Percentiles rank a stretch among this genome's conserved stretches.
Conservation (phyloP, 2,113 vertebrate species). For the Pluvianellus socialis region DNA sequence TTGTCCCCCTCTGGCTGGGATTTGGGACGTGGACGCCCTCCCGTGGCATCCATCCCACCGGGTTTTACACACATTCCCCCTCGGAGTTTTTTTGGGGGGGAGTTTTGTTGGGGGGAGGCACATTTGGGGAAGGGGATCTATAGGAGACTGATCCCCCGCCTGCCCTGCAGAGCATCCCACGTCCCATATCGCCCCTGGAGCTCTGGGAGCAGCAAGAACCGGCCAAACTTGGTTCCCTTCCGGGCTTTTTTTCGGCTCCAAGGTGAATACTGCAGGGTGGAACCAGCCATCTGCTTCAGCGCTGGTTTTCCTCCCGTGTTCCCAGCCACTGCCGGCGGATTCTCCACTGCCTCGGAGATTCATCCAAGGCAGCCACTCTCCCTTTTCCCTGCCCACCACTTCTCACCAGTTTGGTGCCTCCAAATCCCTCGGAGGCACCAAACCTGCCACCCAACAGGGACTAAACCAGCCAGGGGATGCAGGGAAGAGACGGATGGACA, state of each 20-base stretch:
- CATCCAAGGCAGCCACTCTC: neutral
- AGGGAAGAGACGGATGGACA: fast-evolving
- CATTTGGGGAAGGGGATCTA: neutral
- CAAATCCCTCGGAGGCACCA: neutral
- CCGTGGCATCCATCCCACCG: neutral
- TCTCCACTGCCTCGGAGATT: neutral
- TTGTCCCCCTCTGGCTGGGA: neutral
- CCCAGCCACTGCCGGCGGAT: neutral
- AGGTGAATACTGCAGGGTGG: neutral
- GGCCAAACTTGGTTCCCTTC: neutral
- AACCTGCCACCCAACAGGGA: neutral
- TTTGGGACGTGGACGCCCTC: neutral
- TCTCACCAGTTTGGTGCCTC: neutral
- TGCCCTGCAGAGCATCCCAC: neutral
- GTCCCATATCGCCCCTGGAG: neutral
- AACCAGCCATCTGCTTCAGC: neutral
- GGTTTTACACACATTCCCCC: neutral
- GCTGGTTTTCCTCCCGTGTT: neutral
- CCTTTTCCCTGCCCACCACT: neutral
- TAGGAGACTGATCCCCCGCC: no score
- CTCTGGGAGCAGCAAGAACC: neutral
- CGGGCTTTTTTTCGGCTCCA: neutral
- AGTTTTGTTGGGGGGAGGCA: no score
- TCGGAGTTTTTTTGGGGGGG: fast-evolving
- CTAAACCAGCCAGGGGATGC: neutral